Evolutionary conservation across 2,888 invertebrate genomes (phyloP).

Genomic region (Melitaea athalia): DNA sequence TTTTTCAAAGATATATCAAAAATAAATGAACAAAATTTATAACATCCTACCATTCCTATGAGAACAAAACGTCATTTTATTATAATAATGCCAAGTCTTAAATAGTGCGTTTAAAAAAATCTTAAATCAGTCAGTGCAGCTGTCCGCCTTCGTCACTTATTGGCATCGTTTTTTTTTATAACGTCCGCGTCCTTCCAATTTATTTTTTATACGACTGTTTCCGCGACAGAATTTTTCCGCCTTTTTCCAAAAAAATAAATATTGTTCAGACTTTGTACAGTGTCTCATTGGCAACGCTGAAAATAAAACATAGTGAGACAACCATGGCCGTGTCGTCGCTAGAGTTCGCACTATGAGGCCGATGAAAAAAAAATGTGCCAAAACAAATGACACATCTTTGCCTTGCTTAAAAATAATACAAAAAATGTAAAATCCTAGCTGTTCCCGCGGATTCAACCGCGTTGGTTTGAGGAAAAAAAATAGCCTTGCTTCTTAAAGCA

Average conservation of each 20-base stretch:
- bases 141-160: constrained; percentile 33
- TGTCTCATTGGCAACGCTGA: constrained; percentile 57
- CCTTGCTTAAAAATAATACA: constrained; percentile 13
- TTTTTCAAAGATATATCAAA: not conserved
- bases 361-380: not conserved
- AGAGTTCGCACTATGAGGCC: not conserved
- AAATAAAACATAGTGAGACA: constrained; percentile 56
- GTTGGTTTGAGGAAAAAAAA: no score
- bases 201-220: constrained; percentile 29
- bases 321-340: constrained; percentile 43
- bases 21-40: not conserved
- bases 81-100: constrained; percentile 5
- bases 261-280: constrained; percentile 34
- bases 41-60: not conserved
- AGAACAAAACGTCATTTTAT: not conserved
- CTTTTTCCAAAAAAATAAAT: constrained; percentile 35
- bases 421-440: not conserved
- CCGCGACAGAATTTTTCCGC: constrained; percentile 31
- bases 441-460: not conserved
- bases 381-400: constrained; percentile 26
- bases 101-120: constrained; percentile 7
- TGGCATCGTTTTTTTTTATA: constrained; percentile 35
- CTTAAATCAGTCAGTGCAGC: not conserved
- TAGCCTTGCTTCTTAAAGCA: no score
- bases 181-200: constrained; percentile 27